Base-by-base conservation (phyloP, 2,888 invertebrate genomes). In the Amphimallon solstitiale region DNA sequence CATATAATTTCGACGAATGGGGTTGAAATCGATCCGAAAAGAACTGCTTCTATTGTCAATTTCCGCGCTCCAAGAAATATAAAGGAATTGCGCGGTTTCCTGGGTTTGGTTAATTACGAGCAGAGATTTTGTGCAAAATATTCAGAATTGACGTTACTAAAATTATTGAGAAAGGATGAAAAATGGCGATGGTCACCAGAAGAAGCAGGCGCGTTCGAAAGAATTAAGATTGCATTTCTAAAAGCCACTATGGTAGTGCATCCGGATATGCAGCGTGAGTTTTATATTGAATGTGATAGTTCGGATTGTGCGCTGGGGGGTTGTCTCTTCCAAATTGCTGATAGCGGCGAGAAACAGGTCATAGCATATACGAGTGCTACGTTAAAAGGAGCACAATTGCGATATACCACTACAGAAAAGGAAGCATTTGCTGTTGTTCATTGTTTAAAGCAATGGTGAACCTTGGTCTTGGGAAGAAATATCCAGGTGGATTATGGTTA, bases 381-480 rank as follows among this genome's bases (percentile, higher is more conserved):
- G 40, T 40, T 40, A 6, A 40, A 40, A 7, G 40, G 40, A 4
- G 15, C 12, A 4, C 40, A 40, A 40, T 40, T 40, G 15, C 12
- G 12, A 14, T 40, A 12, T 40, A 40, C 40, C 4, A 40, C 40
- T 12, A 40, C 40, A 2, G 40, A 40, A 40, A 40, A 40, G 37
- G 2, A 40, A 40, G 40, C 40, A 14, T 15, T 40, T 12, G 40
- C 40, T 2, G 40, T 40, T 4, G 15, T 40, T 2, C 40, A 40
- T 40, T 40, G 40, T 40, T 40, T 40, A 15, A 40, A 40, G 40
- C 40, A 40, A 40, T 40, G 40, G 40, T 7, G 40, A 4, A 40
- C 40, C 12, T 3, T 40, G 40, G 40, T 40, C 12, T 40, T 40
- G 6, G 40, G 15, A 15, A 23, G 23, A 23, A 5, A 23, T 23